Base-by-base conservation (phyloP, 2,888 invertebrate species). In the Chloroclysta siterata region DNA sequence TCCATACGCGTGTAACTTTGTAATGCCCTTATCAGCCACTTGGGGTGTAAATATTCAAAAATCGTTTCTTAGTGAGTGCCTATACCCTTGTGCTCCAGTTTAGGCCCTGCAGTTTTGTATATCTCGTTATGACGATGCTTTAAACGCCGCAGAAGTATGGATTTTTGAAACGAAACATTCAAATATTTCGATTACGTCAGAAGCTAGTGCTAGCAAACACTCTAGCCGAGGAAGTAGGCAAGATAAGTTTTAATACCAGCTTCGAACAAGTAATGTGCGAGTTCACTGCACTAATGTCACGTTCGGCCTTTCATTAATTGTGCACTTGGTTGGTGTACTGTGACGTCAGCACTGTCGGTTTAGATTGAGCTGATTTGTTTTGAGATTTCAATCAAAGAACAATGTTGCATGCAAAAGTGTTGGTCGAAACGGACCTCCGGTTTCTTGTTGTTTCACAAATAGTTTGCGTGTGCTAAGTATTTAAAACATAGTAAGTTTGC, bases 171-270 rank as follows among this genome's bases (percentile, higher is more conserved):
- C 22, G 1, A 22, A 22, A 22, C 22, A 22, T 22, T 22, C 22
- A 22, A 22, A 2, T 22, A 22, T 22, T 2, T 22, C 22, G 22
- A 22, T 33, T 33, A 33, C 6, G 8, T 8, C 7, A 8, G 33
- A 10, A 58, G 50, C 61, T 79, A 81, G 81, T 56, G 48, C 48
- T 42, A 44, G 2, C 29, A 10, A 15, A 14, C 90, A 61, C 50
- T 51, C 50, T 58, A 42, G 57, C 56, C 22, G 53, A 89, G 91
- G 93, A 91, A 92, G 90, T 91, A 90, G 89, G 88, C 88, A 90
- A 90, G 91, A 92, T 91, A 92, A 91, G 88, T 90, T 90, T 90
- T 92, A 93, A 93, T 93, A 87, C 84, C 78, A 75, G 87, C 84
- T 83, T 84, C 72, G 83, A 75, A 82, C 76, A 78, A 78, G 81